These are phyloP conservation scores for Leptinotarsa undecemlineata DNA, from an alignment of 1,140 invertebrate genomes.

Conservation along the genomic window DNA sequence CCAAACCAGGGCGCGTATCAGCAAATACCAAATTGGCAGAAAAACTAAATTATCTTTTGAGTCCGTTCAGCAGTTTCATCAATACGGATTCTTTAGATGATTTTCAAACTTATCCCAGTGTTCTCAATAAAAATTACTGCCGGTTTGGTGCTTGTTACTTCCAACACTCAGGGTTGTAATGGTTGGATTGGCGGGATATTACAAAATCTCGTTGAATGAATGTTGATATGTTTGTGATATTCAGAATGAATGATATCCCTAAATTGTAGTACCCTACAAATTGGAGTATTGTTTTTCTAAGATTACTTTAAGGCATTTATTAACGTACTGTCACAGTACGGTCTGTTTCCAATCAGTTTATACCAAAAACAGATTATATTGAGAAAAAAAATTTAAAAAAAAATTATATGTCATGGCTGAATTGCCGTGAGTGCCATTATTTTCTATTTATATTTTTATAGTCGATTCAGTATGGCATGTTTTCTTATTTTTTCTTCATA, in stretches of 20 bases:
- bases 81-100: neutral
- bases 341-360: conserved; percentile 45
- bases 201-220: conserved; percentile 32
- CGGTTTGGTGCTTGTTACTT: conserved; percentile 41
- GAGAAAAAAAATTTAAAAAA: conserved; percentile 29
- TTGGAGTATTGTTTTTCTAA: conserved; percentile 46
- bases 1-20: conserved; percentile 37
- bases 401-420: conserved; percentile 35
- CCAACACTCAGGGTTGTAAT: conserved; percentile 49
- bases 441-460: conserved; percentile 42
- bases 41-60: conserved; percentile 1
- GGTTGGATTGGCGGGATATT: conserved; percentile 30
- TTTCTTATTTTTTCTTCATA: conserved; percentile 14
- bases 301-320: conserved; percentile 49
- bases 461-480: conserved; percentile 27
- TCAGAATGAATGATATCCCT: conserved; percentile 39
- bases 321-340: conserved; percentile 36
- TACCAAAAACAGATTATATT: conserved; percentile 41
- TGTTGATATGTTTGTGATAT: conserved; percentile 37
- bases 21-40: conserved; percentile 37
- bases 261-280: conserved; percentile 41
- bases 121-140: conserved; percentile 12
- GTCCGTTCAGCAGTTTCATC: neutral
- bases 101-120: conserved; percentile 22
- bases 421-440: conserved; percentile 47